Evolutionary conservation across 2,888 invertebrate species (phyloP).

Genomic region (Drosophila birchii): DNA sequence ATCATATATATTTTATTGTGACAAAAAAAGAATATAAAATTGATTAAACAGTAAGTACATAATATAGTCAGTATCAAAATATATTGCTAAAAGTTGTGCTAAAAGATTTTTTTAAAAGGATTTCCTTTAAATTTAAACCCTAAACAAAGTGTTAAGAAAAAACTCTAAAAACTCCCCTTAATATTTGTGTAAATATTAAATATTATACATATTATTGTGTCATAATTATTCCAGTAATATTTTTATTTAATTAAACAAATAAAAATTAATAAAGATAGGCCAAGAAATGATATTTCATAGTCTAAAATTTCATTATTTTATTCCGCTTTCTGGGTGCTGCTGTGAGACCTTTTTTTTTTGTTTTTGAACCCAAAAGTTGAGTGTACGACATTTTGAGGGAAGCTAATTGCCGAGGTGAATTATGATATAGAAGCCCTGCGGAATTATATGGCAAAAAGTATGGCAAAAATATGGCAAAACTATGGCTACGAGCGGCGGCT

Average conservation of each 20-base stretch:
- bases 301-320: background rate
- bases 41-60: too few relatives aligned
- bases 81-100: too few relatives aligned
- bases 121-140: too few relatives aligned
- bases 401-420: conserved; percentile 76
- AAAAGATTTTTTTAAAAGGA: background rate
- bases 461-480: conserved; percentile 54
- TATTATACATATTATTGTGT: too few relatives aligned
- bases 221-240: too few relatives aligned
- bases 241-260: background rate
- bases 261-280: background rate
- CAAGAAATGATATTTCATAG: background rate
- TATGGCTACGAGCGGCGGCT: conserved; percentile 52
- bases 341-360: too few relatives aligned
- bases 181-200: too few relatives aligned
- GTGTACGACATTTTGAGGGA: conserved; percentile 67
- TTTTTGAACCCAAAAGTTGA: conserved; percentile 54
- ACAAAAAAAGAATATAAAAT: too few relatives aligned
- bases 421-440: conserved; percentile 76
- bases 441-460: conserved; percentile 54
- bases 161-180: too few relatives aligned
- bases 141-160: too few relatives aligned
- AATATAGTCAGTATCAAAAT: too few relatives aligned
- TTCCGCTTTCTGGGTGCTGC: background rate
- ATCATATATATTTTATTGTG: too few relatives aligned